Percentiles rank a stretch among this genome's conserved stretches.
phyloP scores from a whole-genome alignment of 30 jellyfish, hydroid and myxozoan species.

The Rhopilema esculentum region DNA sequence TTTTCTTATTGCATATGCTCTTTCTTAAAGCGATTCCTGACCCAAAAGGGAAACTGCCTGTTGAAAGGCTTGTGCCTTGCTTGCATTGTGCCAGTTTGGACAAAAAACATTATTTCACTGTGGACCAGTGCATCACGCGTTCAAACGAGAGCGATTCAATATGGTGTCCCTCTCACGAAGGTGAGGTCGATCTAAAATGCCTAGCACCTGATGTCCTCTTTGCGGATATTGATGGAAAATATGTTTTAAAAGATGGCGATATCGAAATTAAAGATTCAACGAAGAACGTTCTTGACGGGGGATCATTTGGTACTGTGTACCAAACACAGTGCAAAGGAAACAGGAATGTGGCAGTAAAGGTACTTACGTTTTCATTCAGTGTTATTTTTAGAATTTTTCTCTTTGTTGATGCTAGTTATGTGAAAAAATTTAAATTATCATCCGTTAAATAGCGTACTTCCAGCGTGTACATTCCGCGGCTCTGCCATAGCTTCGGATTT shows the following conservation, averaged over 20 bases:
- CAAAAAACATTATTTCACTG: conserved; percentile 47
- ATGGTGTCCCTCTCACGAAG: conserved; percentile 81
- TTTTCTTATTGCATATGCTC: too few relatives aligned
- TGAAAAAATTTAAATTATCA: too few relatives aligned
- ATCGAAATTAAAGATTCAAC: conserved; percentile 38
- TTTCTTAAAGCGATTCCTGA: conserved; percentile 22
- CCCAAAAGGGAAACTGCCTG: conserved; percentile 36
- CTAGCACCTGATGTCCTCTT: conserved; percentile 93
- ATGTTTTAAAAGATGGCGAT: conserved; percentile 59
- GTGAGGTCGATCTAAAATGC: conserved; percentile 42
- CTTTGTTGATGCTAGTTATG: too few relatives aligned
- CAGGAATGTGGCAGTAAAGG: conserved; percentile 85
- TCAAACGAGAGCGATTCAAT: conserved; percentile 81
- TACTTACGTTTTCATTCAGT: background rate
- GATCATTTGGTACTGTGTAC: conserved; percentile 86
- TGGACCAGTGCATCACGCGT: conserved; percentile 70
- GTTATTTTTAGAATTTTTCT: background rate
- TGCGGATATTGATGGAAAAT: conserved; percentile 79
- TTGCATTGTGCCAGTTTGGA: conserved; percentile 37
- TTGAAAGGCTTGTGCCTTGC: conserved; percentile 78
- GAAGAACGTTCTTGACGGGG: conserved; percentile 80
- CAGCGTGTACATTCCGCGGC: too few relatives aligned
- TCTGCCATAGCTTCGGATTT: too few relatives aligned
- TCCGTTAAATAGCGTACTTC: too few relatives aligned
- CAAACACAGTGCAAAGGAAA: conserved; percentile 72